Conservation (phyloP, 2,797 vertebrate species). For the Natrix natrix region DNA sequence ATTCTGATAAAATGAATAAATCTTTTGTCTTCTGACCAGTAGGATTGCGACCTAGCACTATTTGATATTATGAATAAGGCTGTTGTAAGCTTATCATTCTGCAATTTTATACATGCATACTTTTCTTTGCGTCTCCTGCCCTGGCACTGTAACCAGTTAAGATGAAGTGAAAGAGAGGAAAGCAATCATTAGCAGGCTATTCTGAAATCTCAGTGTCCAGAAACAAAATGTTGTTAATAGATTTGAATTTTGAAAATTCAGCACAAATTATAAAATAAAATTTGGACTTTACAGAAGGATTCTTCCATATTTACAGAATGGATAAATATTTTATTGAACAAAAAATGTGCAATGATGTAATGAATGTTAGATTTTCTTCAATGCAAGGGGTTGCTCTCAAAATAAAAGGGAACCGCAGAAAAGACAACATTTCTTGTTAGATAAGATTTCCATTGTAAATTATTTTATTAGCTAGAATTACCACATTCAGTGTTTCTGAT, state of each 20-base stretch:
- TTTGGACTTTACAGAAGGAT: neutral
- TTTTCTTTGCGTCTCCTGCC: neutral
- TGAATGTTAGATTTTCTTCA: neutral
- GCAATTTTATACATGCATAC: neutral
- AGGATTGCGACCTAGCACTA: neutral
- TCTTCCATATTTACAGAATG: neutral
- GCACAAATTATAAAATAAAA: neutral
- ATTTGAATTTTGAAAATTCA: neutral
- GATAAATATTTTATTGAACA: neutral
- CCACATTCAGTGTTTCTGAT: neutral
- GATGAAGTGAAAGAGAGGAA: neutral
- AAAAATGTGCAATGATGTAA: neutral
- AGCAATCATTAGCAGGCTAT: neutral
- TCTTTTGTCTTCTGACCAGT: neutral
- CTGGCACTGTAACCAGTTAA: neutral
- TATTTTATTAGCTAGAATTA: neutral
- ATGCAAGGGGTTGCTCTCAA: conserved; percentile 5
- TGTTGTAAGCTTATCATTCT: neutral
- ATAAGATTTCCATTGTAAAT: neutral
- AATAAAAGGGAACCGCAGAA: neutral
- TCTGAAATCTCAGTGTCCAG: neutral
- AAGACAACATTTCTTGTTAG: neutral
- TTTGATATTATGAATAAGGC: neutral
- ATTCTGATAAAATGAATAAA: neutral
- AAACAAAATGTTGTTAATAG: neutral